These are phyloP conservation scores for Battus philenor DNA, from an alignment of 1,140 invertebrate genomes.

Conservation along the genomic window DNA sequence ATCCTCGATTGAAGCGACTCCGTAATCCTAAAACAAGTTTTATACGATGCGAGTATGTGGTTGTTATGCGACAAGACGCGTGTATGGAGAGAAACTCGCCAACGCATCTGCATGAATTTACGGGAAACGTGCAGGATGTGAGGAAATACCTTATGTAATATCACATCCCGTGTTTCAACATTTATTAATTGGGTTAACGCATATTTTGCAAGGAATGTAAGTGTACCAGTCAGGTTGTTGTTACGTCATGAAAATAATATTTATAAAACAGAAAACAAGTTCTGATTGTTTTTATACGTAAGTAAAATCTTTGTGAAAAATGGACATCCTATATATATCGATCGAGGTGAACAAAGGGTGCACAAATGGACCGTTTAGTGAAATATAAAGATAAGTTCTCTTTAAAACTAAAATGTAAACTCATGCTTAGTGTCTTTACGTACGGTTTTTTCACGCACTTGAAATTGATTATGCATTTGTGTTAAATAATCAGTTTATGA, in stretches of 20 bases:
- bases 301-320: too few relatives aligned
- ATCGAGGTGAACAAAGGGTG: constrained; percentile 27
- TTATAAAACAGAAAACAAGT: too few relatives aligned
- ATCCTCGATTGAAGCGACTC: constrained; percentile 2
- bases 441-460: too few relatives aligned
- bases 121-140: constrained; percentile 1
- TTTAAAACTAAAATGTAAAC: constrained; percentile 48
- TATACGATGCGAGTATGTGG: constrained; percentile 2
- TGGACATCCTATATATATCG: constrained; percentile 17
- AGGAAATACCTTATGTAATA: neutral
- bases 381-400: constrained; percentile 65
- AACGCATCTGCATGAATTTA: neutral
- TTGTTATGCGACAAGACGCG: constrained; percentile 9
- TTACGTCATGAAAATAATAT: too few relatives aligned
- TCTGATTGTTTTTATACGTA: too few relatives aligned
- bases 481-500: too few relatives aligned
- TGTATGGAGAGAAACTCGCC: constrained; percentile 11
- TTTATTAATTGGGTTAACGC: neutral
- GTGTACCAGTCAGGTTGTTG: too few relatives aligned
- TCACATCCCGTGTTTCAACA: too few relatives aligned
- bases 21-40: neutral
- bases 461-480: too few relatives aligned
- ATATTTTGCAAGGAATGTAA: too few relatives aligned
- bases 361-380: constrained; percentile 56
- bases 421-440: constrained; percentile 26